A percentile compares a stretch with the other conserved stretches of the same genome.
phyloP scores from a whole-genome alignment of 2,113 vertebrate species.

The Taxidea taxus region DNA sequence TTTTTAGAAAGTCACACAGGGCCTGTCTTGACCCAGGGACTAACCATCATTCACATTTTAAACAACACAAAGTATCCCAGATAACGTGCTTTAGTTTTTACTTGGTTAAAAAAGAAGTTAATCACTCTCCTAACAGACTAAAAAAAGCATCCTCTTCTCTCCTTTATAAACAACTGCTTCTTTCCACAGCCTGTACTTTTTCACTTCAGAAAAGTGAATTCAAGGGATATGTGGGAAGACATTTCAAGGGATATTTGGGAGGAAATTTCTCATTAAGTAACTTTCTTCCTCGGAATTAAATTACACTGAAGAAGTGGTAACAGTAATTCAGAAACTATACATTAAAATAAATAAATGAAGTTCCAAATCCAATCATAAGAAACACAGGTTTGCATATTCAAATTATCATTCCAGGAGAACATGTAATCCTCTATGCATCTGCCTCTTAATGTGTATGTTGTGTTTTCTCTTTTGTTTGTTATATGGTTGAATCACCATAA shows the following conservation, averaged over 20 bases:
- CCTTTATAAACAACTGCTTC: constrained; percentile 1
- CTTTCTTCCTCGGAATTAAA: constrained; percentile 4
- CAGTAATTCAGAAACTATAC: not conserved
- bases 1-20: not conserved
- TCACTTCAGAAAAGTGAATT: constrained; percentile 7
- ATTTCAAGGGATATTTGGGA: not conserved
- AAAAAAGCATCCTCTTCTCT: not conserved
- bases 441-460: not conserved
- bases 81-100: not conserved
- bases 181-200: not conserved
- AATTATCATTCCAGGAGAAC: not conserved
- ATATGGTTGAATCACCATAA: not conserved
- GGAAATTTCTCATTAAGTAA: not conserved
- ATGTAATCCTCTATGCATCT: not conserved
- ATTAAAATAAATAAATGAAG: not conserved
- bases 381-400: not conserved
- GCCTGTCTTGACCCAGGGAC: not conserved
- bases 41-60: not conserved
- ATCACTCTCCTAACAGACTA: not conserved
- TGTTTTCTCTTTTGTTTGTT: not conserved
- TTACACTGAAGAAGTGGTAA: not conserved
- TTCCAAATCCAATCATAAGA: not conserved
- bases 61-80: constrained; percentile 13
- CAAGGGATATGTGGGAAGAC: not conserved
- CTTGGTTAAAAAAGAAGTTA: not conserved